A percentile compares a stretch with the other conserved stretches of the same genome.
Evolutionary conservation across 1,140 invertebrate species (phyloP).

Genomic region (Parapsyche elsis): DNA sequence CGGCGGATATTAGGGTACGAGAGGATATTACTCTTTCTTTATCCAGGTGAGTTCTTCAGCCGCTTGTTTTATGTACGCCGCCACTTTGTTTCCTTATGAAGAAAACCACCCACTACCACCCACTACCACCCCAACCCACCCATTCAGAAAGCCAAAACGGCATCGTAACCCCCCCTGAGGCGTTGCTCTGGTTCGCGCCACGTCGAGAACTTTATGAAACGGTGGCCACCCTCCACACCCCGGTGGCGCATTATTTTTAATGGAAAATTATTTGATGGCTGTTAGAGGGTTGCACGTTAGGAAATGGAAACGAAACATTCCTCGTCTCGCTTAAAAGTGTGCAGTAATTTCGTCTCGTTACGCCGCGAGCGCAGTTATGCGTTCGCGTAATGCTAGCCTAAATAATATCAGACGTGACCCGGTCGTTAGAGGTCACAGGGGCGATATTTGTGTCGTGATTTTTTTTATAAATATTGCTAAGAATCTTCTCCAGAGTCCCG

Average conservation of each 20-base stretch:
- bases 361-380: not conserved
- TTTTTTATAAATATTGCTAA: no score
- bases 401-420: no score
- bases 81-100: conserved; percentile 13
- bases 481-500: no score
- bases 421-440: no score
- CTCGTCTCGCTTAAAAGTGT: conserved; percentile 12
- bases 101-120: not conserved
- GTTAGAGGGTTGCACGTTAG: not conserved
- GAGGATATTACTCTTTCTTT: conserved; percentile 36
- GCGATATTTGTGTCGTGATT: no score
- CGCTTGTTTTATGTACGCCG: conserved; percentile 21
- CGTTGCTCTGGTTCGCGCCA: not conserved
- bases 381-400: not conserved
- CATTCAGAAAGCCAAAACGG: not conserved
- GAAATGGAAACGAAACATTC: conserved; percentile 23
- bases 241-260: conserved; percentile 24
- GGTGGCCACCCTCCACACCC: not conserved
- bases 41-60: conserved; percentile 23
- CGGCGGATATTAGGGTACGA: conserved; percentile 28
- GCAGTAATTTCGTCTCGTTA: not conserved
- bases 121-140: not conserved
- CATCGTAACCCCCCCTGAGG: not conserved
- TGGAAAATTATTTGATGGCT: conserved; percentile 23
- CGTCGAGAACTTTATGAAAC: conserved; percentile 1